Evolutionary conservation across 1,140 invertebrate species (phyloP), one percentile per base, ranked within the genome.

Genomic region (Melitaea cinxia): DNA sequence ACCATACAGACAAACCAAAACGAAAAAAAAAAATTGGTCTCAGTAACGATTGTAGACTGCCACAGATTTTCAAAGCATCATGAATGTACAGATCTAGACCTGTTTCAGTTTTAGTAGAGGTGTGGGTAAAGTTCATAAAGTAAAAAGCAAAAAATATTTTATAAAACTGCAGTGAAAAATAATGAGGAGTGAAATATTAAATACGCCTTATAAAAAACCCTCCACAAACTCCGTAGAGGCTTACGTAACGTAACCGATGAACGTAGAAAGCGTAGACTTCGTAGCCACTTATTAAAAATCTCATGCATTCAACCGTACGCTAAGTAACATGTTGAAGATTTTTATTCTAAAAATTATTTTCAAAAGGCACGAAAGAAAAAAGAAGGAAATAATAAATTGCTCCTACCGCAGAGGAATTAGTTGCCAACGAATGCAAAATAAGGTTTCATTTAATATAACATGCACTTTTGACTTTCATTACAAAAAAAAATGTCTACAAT

Each of bases 201-300:
- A 21, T 21, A 23, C 50, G 15, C 23, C 4, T 33, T 21, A 7
- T 3, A 39, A 55, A 23, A 45, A 17, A n/a, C 14, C 45, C 14
- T 9, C 10, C 24, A 24, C 4, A 30, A 12, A 15, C 17, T 39
- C 23, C 23, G n/a, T 42, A 42, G 54, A 26, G 23, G 54, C 19
- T 57, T 28, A 57, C 23, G 37, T 26, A 42, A 56, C n/a, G 23
- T 39, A 26, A 15, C 21, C 19, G 42, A 47, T 19, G 37, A 28
- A 14, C 52, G 52, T 53, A 53, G 26, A 14, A 37, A 33, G 28
- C 45, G 57, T 35, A 59, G 42, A 54, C 23, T 17, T 33, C 21
- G 45, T 60, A 50, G 45, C n/a, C 57, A 23, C 57, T 60, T 60
- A 52, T 50, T 50, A 60, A 60, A 60, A 50, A 50, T 60, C 37